Evolutionary conservation across 2,888 invertebrate species (phyloP).

Genomic region (Macrophya annulata): DNA sequence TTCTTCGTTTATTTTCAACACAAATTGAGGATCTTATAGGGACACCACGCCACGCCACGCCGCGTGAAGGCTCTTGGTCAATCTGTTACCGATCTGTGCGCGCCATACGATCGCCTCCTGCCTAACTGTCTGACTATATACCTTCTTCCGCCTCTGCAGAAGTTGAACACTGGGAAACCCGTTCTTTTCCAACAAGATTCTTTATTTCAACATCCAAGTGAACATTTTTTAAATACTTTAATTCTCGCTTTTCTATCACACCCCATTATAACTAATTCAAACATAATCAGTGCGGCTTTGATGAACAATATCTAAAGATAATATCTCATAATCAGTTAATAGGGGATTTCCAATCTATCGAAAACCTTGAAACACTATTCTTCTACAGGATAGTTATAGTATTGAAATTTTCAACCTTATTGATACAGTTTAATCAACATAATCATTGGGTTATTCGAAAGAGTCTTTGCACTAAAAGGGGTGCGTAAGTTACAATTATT

Average conservation of each 20-base stretch:
- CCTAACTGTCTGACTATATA: slow-evolving; percentile 33
- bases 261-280: background rate
- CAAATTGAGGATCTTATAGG: slow-evolving; percentile 55
- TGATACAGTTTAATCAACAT: background rate
- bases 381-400: background rate
- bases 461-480: background rate
- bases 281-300: background rate
- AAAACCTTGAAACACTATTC: background rate
- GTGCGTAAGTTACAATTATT: background rate
- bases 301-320: background rate
- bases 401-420: background rate
- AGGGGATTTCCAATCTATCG: background rate
- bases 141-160: slow-evolving; percentile 50
- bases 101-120: slow-evolving; percentile 24
- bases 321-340: background rate
- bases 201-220: background rate
- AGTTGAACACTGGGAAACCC: slow-evolving; percentile 15
- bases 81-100: slow-evolving; percentile 49
- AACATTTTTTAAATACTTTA: background rate
- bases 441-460: background rate
- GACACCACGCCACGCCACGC: slow-evolving; percentile 50
- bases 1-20: slow-evolving; percentile 56
- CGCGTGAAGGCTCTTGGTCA: slow-evolving; percentile 47
- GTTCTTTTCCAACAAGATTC: slow-evolving; percentile 12
- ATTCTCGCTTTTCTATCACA: background rate